Evolutionary conservation across 2,888 invertebrate species (phyloP), one percentile per base, ranked within the genome.

Genomic region (Sepioteuthis lessoniana): DNA sequence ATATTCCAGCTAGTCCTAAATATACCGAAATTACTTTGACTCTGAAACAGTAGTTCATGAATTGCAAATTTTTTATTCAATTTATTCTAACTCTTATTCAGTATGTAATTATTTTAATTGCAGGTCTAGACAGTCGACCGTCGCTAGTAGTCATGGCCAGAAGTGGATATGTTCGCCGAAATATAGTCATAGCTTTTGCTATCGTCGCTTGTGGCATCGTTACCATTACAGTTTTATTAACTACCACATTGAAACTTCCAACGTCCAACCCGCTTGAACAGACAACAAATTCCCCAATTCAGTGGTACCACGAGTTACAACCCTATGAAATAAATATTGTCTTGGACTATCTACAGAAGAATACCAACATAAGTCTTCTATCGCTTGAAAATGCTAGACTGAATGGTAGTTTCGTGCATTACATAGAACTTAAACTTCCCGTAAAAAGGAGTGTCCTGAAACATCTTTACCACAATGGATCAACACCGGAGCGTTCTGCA

Each of bases 371-470:
- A 42, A 94, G 94, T 93, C 90, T 95, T 38, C 94, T 94, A 0
- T 60, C 94, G n/a, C 94, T 94, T 5, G 31, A 93, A n/a, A 91
- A 94, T 16, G 94, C 94, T 28, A 91, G 93, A 37, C 38, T 95
- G n/a, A 94, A 94, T 25, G 94, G 94, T 35, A 95, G 93, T 91
- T 95, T 94, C 37, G 94, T 95, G 7, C 95, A 95, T 93, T 94
- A 94, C 93, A 94, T 95, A 21, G 96, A 96, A 37, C 94, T 96
- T 31, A 94, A 95, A 91, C 91, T 95, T 13, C 96, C 96, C 3
- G 93, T 95, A 25, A 96, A 96, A 94, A 47, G 94, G 0, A 93
- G 94, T 2, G 95, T 95, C 19, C 55, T 96, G 21, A 47, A 94
- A 10, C 95, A 95, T 94, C 93, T 96, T 42, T 95, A 96, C 37